These are phyloP conservation scores for Himalopsyche kuldschensis DNA, from an alignment of 2,888 invertebrate genomes.

Conservation along the genomic window DNA sequence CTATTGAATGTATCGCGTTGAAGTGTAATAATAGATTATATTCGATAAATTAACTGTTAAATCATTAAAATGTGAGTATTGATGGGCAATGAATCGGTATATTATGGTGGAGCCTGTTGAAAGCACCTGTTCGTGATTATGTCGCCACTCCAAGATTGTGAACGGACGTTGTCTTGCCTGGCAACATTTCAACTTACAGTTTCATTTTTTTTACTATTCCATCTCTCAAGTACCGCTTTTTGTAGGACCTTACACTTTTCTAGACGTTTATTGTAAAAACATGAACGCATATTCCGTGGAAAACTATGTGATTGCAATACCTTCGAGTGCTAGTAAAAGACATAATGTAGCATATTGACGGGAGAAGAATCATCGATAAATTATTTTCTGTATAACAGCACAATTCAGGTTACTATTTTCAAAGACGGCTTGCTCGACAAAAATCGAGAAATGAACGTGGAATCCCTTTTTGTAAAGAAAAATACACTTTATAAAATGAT, in stretches of 20 bases:
- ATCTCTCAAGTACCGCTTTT: conserved; percentile 9
- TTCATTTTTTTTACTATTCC: conserved; percentile 25
- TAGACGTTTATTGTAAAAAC: background rate
- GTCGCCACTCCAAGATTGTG: background rate
- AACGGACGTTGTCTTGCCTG: conserved; percentile 33
- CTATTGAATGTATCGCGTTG: too few relatives aligned
- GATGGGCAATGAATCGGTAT: background rate
- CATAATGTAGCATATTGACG: background rate
- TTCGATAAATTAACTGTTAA: too few relatives aligned
- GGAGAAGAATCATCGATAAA: too few relatives aligned
- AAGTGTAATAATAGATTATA: too few relatives aligned
- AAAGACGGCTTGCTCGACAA: too few relatives aligned
- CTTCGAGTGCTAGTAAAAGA: too few relatives aligned
- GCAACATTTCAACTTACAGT: conserved; percentile 35
- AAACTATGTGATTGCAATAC: background rate
- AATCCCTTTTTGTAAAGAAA: too few relatives aligned
- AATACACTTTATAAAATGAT: too few relatives aligned
- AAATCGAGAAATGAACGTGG: too few relatives aligned
- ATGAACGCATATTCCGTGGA: background rate
- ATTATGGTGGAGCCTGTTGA: background rate
- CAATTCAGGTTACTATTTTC: too few relatives aligned
- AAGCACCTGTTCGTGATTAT: background rate
- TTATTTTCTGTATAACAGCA: too few relatives aligned
- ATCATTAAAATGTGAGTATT: too few relatives aligned
- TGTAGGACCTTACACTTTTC: background rate